Percentiles rank a stretch among this genome's conserved stretches.
Conservation (phyloP, 2,888 invertebrate species). For the Caenorhabditis uteleia region DNA sequence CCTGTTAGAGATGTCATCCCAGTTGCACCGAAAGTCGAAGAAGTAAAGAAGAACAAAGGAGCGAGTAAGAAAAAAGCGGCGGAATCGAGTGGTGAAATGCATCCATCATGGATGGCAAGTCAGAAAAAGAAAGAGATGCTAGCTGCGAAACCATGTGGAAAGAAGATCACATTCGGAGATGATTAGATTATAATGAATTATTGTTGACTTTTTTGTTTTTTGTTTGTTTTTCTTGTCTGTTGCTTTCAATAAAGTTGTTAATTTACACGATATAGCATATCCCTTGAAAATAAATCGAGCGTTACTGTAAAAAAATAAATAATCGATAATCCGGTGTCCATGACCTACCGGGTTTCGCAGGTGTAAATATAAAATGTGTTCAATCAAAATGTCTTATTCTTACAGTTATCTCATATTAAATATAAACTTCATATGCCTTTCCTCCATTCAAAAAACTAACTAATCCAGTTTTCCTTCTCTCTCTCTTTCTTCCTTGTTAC, state of each 20-base stretch:
- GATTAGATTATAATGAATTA: slow-evolving; percentile 11
- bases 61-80: slow-evolving; percentile 17
- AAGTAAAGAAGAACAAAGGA: slow-evolving; percentile 12
- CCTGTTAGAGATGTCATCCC: not conserved
- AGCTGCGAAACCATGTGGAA: slow-evolving; percentile 32
- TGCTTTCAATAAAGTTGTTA: not conserved
- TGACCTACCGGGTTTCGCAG: no score
- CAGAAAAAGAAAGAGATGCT: slow-evolving; percentile 27
- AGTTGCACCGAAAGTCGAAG: not conserved
- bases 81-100: slow-evolving; percentile 10
- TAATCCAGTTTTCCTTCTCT: no score
- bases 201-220: not conserved
- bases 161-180: slow-evolving; percentile 32
- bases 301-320: not conserved
- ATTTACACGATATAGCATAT: not conserved
- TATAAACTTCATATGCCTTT: no score
- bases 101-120: slow-evolving; percentile 38
- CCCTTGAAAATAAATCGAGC: not conserved
- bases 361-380: no score
- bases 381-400: no score
- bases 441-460: no score
- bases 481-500: no score
- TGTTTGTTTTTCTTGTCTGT: slow-evolving; percentile 16
- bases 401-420: no score
- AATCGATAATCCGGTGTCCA: not conserved